Evolutionary conservation across 2,113 vertebrate species (phyloP).

Genomic region (Strigops habroptila): DNA sequence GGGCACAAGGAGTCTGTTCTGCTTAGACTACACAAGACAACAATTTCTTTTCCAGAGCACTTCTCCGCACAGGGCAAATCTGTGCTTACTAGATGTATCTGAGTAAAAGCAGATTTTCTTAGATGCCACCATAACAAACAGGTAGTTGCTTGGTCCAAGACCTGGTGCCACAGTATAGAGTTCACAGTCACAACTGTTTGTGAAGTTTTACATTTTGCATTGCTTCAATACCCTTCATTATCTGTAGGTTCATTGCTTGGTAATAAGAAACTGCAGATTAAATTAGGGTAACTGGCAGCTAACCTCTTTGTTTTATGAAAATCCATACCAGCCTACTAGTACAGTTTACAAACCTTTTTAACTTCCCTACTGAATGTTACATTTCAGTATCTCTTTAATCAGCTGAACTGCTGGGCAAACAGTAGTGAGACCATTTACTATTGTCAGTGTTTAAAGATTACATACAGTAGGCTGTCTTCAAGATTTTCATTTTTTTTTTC

Average conservation of each 20-base stretch:
- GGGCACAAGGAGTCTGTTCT: background rate
- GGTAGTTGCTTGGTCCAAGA: background rate
- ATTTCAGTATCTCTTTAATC: background rate
- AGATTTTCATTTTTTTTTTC: conserved; percentile 39
- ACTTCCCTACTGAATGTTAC: background rate
- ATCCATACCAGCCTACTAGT: background rate
- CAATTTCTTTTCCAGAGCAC: background rate
- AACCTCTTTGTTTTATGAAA: background rate
- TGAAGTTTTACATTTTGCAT: background rate
- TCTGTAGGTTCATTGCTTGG: background rate
- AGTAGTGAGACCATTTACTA: background rate
- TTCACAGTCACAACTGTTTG: background rate
- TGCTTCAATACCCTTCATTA: background rate
- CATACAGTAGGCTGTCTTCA: conserved; percentile 1
- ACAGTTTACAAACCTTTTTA: background rate
- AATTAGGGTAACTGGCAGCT: background rate
- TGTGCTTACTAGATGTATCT: background rate
- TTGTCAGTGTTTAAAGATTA: background rate
- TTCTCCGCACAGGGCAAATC: background rate
- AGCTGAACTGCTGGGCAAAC: background rate
- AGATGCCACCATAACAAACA: background rate
- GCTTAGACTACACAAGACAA: background rate
- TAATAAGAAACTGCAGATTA: background rate
- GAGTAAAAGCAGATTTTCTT: background rate
- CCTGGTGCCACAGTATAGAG: background rate